Percentiles rank a stretch among this genome's conserved stretches.
These are phyloP conservation scores for Apeira syringaria DNA, from an alignment of 2,888 invertebrate genomes.

Conservation along the genomic window DNA sequence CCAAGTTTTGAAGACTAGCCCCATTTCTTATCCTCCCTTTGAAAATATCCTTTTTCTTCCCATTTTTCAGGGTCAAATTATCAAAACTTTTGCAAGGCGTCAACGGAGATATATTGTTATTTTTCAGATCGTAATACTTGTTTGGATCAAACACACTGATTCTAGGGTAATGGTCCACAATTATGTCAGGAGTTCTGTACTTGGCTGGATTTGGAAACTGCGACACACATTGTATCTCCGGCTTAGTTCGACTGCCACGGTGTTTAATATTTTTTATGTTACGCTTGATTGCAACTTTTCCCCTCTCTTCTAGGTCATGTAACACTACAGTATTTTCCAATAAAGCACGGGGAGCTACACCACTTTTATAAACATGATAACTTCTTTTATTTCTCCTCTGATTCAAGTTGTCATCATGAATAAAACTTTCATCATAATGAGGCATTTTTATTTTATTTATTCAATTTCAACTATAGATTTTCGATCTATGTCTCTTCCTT, in stretches of 20 bases:
- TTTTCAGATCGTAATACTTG: constrained; percentile 65
- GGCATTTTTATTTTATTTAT: constrained; percentile 54
- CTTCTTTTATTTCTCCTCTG: constrained; percentile 78
- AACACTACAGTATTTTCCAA: constrained; percentile 62
- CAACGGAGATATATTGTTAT: constrained; percentile 63
- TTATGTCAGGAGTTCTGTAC: constrained; percentile 63
- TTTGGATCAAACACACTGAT: constrained; percentile 66
- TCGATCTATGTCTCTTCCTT: constrained; percentile 5
- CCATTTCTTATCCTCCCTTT: constrained; percentile 61
- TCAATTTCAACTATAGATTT: constrained; percentile 1
- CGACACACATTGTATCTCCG: constrained; percentile 41
- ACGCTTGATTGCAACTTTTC: constrained; percentile 68
- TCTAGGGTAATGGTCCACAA: constrained; percentile 65
- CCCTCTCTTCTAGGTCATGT: constrained; percentile 64
- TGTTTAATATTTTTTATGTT: constrained; percentile 73
- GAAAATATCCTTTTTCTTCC: constrained; percentile 41
- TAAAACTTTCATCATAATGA: constrained; percentile 80
- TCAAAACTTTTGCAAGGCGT: constrained; percentile 76
- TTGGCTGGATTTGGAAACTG: constrained; percentile 39
- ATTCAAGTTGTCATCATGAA: constrained; percentile 74
- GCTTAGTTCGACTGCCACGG: constrained; percentile 58
- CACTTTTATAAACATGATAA: constrained; percentile 77
- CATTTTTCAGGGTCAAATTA: constrained; percentile 63
- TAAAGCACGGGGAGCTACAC: constrained; percentile 57
- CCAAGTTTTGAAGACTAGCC: constrained; percentile 68